Percentiles rank a stretch among this genome's conserved stretches.
Evolutionary conservation across 2,888 invertebrate genomes (phyloP).

Genomic region (Ypsolopha scabrella): DNA sequence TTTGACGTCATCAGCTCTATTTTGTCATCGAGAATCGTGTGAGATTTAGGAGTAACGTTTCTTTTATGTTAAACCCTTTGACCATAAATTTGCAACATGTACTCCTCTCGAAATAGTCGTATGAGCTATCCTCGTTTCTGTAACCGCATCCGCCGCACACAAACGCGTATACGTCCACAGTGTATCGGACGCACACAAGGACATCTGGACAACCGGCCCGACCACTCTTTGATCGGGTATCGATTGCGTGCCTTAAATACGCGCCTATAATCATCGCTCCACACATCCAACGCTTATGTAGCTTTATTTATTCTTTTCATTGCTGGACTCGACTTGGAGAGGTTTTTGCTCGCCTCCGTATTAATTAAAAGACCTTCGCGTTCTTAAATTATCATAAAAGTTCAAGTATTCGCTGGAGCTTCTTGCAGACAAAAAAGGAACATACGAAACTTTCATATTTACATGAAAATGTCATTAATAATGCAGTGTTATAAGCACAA

Average conservation of each 20-base stretch:
- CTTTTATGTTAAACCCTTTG: too few species aligned
- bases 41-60: too few species aligned
- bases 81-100: conserved; percentile 1
- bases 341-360: conserved; percentile 1
- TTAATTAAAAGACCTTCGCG: conserved; percentile 5
- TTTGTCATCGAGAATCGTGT: too few species aligned
- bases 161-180: background rate
- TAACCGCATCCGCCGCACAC: conserved; percentile 34
- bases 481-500: conserved; percentile 5
- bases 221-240: conserved; percentile 39
- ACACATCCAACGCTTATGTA: conserved; percentile 3
- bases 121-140: conserved; percentile 17
- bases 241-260: conserved; percentile 46
- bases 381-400: conserved; percentile 2
- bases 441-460: conserved; percentile 3
- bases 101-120: conserved; percentile 15
- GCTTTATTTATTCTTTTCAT: conserved; percentile 2
- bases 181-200: conserved; percentile 12
- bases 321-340: background rate
- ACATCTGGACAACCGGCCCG: conserved; percentile 27
- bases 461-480: conserved; percentile 6
- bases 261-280: conserved; percentile 26
- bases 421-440: conserved; percentile 3
- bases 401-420: background rate
- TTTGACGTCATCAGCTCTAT: background rate